Evolutionary conservation across 1,140 invertebrate species (phyloP), one percentile per base, ranked within the genome.

Genomic region (Brachionus rotundiformis): DNA sequence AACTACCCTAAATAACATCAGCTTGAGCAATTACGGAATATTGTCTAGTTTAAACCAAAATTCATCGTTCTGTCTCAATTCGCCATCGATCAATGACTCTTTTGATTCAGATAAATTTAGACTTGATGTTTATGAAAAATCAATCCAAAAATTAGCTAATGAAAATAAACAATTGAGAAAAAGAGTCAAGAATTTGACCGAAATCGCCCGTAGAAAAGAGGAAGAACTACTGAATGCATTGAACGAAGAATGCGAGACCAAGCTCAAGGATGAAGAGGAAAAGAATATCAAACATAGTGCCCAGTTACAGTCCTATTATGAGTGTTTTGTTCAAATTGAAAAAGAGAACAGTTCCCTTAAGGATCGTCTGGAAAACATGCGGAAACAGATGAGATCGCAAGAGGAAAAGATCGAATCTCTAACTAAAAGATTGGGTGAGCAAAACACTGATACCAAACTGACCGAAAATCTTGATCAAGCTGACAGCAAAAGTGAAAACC

Each of bases 321-420:
- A 79, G 47, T 79, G 76, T 25, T 79, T 79, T 59, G 33, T 79
- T 23, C 76, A 79, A 63, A 79, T 79, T 13, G 76, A 79, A 41
- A 79, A 79, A 79, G 76, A 79, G 25, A 79, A 79, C 36, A 49
- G 54, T 63, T 59, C 47, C 5, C 23, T 79, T 1, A 79, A 79
- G 23, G 36, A 39, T 7, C 54, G 54, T 59, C 11, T 59, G 29
- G 76, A 79, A n/a, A 47, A 19, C 16, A 54, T 79, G 76, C 49
- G 47, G n/a, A 23, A 16, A 16, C 31, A 63, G 31, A 41, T 59
- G 44, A 41, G 10, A 44, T 25, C 10, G 8, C 68, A 73, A 27
- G 36, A 73, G 39, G 23, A 73, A 1, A 73, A 73, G 44, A 47
- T 73, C 4, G 68, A 73, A 23, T 7, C 13, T 73, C 25, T 73